Conservation (phyloP, 2,797 vertebrate genomes). For the Xenentodon cancila region DNA sequence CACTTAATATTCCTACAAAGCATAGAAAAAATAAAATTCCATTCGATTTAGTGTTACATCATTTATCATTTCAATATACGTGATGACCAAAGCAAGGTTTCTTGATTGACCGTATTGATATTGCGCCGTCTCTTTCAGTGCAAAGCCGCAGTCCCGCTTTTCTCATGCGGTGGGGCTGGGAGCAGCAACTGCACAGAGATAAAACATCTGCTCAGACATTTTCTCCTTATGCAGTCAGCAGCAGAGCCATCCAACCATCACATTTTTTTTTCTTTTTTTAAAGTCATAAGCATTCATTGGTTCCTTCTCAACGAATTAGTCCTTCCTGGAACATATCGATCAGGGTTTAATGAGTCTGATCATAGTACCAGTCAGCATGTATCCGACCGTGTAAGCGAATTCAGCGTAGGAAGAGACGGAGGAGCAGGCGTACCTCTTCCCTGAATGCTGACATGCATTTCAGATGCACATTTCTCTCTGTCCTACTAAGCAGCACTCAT, state of each 20-base stretch:
- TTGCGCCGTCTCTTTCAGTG: slow-evolving; percentile 39
- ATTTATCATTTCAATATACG: slow-evolving; percentile 58
- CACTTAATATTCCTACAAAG: slow-evolving; percentile 67
- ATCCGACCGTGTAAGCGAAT: slow-evolving; percentile 16
- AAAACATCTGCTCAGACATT: slow-evolving; percentile 8
- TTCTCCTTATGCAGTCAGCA: slow-evolving; percentile 37
- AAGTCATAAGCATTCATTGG: slow-evolving; percentile 22
- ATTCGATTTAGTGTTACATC: slow-evolving; percentile 61
- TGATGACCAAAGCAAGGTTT: slow-evolving; percentile 51
- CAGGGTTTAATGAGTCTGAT: neutral
- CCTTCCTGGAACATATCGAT: slow-evolving; percentile 23
- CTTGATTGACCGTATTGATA: slow-evolving; percentile 24
- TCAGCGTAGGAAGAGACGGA: neutral
- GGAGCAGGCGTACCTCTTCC: too few species aligned
- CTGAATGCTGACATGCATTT: slow-evolving; percentile 5
- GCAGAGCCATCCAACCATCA: neutral
- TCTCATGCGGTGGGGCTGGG: slow-evolving; percentile 15
- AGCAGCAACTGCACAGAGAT: slow-evolving; percentile 15
- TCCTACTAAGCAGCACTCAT: neutral
- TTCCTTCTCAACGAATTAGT: slow-evolving; percentile 23
- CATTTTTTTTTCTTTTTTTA: slow-evolving; percentile 14
- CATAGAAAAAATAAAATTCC: slow-evolving; percentile 80
- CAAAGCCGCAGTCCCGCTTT: slow-evolving; percentile 3
- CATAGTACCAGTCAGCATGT: slow-evolving; percentile 1
- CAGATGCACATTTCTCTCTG: neutral